Conservation (phyloP, 1,140 invertebrate species). For the Drosophila rufa region DNA sequence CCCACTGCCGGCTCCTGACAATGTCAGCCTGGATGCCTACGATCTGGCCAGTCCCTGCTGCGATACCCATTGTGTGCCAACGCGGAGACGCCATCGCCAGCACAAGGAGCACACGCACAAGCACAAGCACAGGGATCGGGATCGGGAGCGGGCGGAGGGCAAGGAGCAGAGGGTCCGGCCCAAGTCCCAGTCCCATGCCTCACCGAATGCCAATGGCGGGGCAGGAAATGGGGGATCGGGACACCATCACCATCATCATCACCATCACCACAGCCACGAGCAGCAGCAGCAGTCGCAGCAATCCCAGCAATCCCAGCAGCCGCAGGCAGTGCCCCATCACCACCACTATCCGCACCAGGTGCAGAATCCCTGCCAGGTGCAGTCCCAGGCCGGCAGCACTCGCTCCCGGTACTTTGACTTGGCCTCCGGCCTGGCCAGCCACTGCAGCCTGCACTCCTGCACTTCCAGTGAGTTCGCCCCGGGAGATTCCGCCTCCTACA, state of each 20-base stretch:
- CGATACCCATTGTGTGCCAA: slow-evolving; percentile 92
- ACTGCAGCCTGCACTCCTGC: slow-evolving; percentile 92
- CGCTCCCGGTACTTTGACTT: slow-evolving; percentile 86
- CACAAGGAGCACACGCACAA: slow-evolving; percentile 88
- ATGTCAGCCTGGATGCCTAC: slow-evolving; percentile 92
- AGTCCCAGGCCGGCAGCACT: slow-evolving; percentile 69
- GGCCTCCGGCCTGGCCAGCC: slow-evolving; percentile 89
- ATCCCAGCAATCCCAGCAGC: slow-evolving; percentile 26
- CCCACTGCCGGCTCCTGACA: slow-evolving; percentile 86
- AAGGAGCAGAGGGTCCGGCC: slow-evolving; percentile 80
- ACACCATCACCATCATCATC: slow-evolving; percentile 61
- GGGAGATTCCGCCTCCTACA: slow-evolving; percentile 91
- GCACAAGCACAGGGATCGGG: slow-evolving; percentile 85
- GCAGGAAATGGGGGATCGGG: slow-evolving; percentile 6
- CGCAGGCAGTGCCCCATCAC: slow-evolving; percentile 49
- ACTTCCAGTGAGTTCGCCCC: slow-evolving; percentile 90
- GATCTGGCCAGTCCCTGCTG: slow-evolving; percentile 93
- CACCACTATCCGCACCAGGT: slow-evolving; percentile 55
- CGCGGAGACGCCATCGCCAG: slow-evolving; percentile 87
- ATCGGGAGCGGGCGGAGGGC: slow-evolving; percentile 62
- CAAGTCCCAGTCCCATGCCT: slow-evolving; percentile 85
- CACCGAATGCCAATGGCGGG: slow-evolving; percentile 56
- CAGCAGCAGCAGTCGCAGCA: slow-evolving; percentile 47
- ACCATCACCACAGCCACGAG: slow-evolving; percentile 50
- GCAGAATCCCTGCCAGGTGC: slow-evolving; percentile 35